Evolutionary conservation across 30 jellyfish, hydroid and myxozoan species (phyloP), one percentile per base, ranked within the genome.

Genomic region (Rhopilema esculentum): DNA sequence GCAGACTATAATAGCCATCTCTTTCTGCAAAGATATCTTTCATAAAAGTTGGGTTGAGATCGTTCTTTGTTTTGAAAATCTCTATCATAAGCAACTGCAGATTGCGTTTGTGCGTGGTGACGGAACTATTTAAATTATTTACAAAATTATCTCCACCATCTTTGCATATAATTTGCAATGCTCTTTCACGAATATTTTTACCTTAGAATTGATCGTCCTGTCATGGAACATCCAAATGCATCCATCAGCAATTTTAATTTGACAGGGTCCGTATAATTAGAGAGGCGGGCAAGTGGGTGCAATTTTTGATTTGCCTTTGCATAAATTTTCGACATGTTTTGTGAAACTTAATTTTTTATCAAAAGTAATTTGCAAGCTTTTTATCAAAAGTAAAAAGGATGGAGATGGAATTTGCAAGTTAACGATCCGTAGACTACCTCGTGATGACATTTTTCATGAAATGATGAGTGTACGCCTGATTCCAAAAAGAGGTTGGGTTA

Each of bases 251-350:
- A 51, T 19, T 51, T 19, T 51, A 51, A 51, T 51, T 51, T 51
- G 66, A 51, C 66, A 51, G 66, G 66, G 19, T 51, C 66, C 66
- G 66, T 51, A 51, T 51, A 19, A 51, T 51, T 51, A 51, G 66
- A 51, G 66, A 51, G 19, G 66, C 66, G 66, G 19, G 66, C 66
- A 51, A 51, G 66, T 51, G 66, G 66, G 19, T 51, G 15, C n/a
- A n/a, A n/a, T n/a, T n/a, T n/a, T n/a, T n/a, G n/a, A n/a, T n/a
- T n/a, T n/a, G n/a, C n/a, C n/a, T 51, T 51, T 51, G 66, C 66
- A 51, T 51, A 19, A 51, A 51, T 9, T 51, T 19, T 51, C 66
- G 19, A 51, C 66, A 51, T 51, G 66, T 9, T 9, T 51, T 51
- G 66, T 51, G 19, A 51, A 51, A 51, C 66, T 51, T 19, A 51